These are phyloP conservation scores for Hylyphantes graminicola DNA, from an alignment of 1,140 invertebrate species.

Conservation along the genomic window DNA sequence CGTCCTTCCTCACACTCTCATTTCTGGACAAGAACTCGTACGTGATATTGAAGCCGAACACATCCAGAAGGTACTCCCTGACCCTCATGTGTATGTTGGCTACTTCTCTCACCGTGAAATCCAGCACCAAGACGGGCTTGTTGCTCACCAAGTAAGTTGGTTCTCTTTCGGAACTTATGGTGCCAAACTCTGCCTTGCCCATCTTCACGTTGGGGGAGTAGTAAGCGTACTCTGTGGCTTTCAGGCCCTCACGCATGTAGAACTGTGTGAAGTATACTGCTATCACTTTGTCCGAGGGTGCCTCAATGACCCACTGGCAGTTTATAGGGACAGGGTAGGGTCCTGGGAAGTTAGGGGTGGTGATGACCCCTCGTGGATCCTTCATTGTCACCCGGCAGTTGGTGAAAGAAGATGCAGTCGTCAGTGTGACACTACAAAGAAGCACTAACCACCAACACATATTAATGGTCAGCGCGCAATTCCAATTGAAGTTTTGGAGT, in stretches of 20 bases:
- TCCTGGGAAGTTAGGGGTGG: slow-evolving; percentile 85
- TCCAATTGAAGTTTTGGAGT: too few relatives aligned
- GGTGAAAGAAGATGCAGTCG: background rate
- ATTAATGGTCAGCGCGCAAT: too few relatives aligned
- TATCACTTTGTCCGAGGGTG: slow-evolving; percentile 74
- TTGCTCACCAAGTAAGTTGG: slow-evolving; percentile 71
- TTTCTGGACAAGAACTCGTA: slow-evolving; percentile 78
- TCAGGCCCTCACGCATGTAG: slow-evolving; percentile 82
- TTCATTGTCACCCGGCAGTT: slow-evolving; percentile 54
- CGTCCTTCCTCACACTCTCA: slow-evolving; percentile 53
- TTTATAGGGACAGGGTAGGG: slow-evolving; percentile 82
- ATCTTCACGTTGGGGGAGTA: slow-evolving; percentile 62
- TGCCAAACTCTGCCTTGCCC: slow-evolving; percentile 64
- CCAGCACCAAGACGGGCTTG: slow-evolving; percentile 81
- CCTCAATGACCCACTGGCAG: slow-evolving; percentile 88
- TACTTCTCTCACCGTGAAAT: slow-evolving; percentile 77
- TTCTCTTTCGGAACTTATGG: slow-evolving; percentile 66
- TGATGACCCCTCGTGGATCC: slow-evolving; percentile 71
- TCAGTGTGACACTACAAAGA: too few relatives aligned
- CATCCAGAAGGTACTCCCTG: slow-evolving; percentile 81
- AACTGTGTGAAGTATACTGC: slow-evolving; percentile 89
- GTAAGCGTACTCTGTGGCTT: slow-evolving; percentile 82
- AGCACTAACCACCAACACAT: too few relatives aligned
- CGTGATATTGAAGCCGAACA: slow-evolving; percentile 92
- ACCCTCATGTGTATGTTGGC: slow-evolving; percentile 87